Base-by-base conservation (phyloP, 2,113 vertebrate species). In the Alosa alosa region DNA sequence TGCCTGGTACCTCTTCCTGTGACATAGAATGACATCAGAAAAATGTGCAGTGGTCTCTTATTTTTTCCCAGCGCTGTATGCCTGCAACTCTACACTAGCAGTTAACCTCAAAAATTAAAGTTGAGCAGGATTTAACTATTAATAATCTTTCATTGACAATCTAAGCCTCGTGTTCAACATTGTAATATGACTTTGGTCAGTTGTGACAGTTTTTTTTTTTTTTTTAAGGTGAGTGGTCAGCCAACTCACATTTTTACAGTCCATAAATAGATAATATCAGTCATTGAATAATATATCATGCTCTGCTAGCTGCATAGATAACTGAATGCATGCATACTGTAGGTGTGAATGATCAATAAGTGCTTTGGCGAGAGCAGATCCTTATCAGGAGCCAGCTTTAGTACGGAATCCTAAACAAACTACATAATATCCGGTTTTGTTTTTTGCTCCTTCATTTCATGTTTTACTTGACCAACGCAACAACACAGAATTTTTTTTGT, bases 261-360 rank as follows among this genome's bases (percentile, higher is more conserved):
- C 25, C 64, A 72, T 72, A 31, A 36, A 64, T 64, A 31, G 8
- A 72, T 31, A 31, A 36, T 72, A 25, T n/a, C 20, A 57, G 20
- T 72, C 64, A 72, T 72, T 72, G 64, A 72, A 72, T 64, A 64
- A 64, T 72, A 72, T 36, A 72, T 72, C 25, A 22, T 64, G 64
- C n/a, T 36, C 25, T 10, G 36, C 10, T 31, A 25, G 25, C 25
- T 36, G 64, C 64, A 72, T 36, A 31, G n/a, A 72, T 72, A 72
- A n/a, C 57, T 64, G 25, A 72, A 36, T 4, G 10, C 64, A 31
- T 31, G 64, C 41, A 44, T 44, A 31, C 31, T 31, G 31, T 31
- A 1, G 64, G 64, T 72, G 8, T 72, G n/a, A 31, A 13, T 72
- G 64, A 72, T 72, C 64, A 36, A 36, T 72, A 72, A 36, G 25